Evolutionary conservation across 2,888 invertebrate genomes (phyloP).

Genomic region (Dicycla oo): DNA sequence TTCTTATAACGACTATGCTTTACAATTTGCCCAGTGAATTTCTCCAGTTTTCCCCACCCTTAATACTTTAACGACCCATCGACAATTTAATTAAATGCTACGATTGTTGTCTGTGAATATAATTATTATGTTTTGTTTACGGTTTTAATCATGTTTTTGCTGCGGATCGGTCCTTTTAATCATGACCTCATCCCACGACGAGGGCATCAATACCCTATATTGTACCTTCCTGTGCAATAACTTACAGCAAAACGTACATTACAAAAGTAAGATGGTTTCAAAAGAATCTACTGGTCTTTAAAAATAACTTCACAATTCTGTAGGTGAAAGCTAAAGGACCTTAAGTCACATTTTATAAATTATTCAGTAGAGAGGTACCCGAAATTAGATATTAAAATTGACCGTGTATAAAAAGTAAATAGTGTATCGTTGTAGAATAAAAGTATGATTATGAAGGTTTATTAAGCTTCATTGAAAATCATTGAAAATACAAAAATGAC

Average conservation of each 20-base stretch:
- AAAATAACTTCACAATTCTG: not conserved
- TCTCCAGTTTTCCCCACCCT: conserved; percentile 35
- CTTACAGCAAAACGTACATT: too few species aligned
- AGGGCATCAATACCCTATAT: not conserved
- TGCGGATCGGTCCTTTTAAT: not conserved
- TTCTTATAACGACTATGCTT: conserved; percentile 61
- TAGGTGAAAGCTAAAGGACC: too few species aligned
- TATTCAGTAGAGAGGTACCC: too few species aligned
- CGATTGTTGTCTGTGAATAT: conserved; percentile 51
- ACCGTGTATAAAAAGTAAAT: too few species aligned
- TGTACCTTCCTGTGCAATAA: not conserved
- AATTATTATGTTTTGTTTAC: conserved; percentile 38
- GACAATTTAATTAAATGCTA: conserved; percentile 61
- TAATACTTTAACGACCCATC: conserved; percentile 57
- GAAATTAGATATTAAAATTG: too few species aligned
- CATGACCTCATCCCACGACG: accelerated
- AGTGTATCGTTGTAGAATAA: too few species aligned
- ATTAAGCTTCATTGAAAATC: too few species aligned
- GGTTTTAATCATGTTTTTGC: conserved; percentile 37
- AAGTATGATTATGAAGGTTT: too few species aligned
- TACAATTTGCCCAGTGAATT: conserved; percentile 55
- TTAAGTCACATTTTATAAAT: too few species aligned
- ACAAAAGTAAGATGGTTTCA: not conserved
- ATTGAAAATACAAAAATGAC: too few species aligned
- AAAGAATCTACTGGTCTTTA: not conserved